A percentile compares a stretch with the other conserved stretches of the same genome.
Evolutionary conservation across 2,797 vertebrate species (phyloP).

Genomic region (Microhierax caerulescens): DNA sequence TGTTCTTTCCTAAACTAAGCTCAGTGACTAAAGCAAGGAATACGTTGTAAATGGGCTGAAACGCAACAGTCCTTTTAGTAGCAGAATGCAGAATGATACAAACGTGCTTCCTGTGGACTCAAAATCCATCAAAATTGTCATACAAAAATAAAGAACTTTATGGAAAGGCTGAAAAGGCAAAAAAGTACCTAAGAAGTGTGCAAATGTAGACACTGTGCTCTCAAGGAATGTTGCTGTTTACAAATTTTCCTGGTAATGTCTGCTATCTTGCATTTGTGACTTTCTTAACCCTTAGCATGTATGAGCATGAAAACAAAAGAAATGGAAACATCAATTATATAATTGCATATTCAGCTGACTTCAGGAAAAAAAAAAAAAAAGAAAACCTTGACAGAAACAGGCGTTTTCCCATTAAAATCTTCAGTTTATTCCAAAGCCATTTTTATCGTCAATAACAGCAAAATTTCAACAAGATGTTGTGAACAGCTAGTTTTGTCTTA

Average conservation of each 20-base stretch:
- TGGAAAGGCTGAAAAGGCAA: not conserved
- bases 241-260: not conserved
- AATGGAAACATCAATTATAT: not conserved
- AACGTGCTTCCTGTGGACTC: not conserved
- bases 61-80: rapidly evolving
- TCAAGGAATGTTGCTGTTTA: not conserved
- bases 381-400: not conserved
- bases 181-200: not conserved
- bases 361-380: not conserved
- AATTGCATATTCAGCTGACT: not conserved
- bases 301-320: not conserved
- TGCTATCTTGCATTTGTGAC: not conserved
- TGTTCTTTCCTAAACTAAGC: not conserved
- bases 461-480: constrained; percentile 20
- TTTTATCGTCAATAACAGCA: constrained; percentile 17
- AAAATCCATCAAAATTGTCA: not conserved
- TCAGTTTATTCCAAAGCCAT: not conserved
- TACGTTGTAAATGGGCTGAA: not conserved
- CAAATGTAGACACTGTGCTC: not conserved
- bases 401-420: not conserved
- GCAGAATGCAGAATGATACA: not conserved
- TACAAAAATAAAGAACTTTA: not conserved
- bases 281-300: not conserved
- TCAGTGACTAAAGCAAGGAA: not conserved
- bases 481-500: constrained; percentile 43